Evolutionary conservation across 1,140 invertebrate genomes (phyloP), one percentile per base, ranked within the genome.

Genomic region (Brachionus calyciflorus): DNA sequence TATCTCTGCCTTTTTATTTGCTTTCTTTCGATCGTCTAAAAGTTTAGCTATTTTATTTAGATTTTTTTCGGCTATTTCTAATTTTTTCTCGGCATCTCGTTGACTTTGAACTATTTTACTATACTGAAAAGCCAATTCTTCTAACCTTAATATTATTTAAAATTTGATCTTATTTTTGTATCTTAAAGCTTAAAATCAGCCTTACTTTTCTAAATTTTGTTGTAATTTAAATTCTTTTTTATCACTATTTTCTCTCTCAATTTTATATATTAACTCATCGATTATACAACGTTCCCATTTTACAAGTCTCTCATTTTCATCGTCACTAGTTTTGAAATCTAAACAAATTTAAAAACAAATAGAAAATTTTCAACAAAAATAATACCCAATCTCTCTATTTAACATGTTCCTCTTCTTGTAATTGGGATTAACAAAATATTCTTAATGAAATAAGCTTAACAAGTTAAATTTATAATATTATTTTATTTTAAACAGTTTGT

Each of bases 271-370:
- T 24, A 65, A 26, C 48, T 73, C 69, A 19, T 73, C 69, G 9
- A 37, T 37, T 12, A 73, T 30, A 41, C 28, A 73, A 24, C 33
- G 49, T 55, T 73, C 69, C 69, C 69, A 73, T 73, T 73, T 73
- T 12, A 53, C 24, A 5, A 55, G 33, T 5, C 28, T 55, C 14
- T 73, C 26, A 9, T 73, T 41, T 33, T 73, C 28, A 14, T 37
- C 44, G 10, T 51, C 30, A 9, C 37, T 41, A 30, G 30, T 40
- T 5, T 40, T 49, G 3, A 40, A 26, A 41, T 73, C 69, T 73
- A 37, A 19, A 37, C 17, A 40, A 65, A 3, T 14, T 24, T 7
- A 40, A 24, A 21, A 21, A 2, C n/a, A n/a, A n/a, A n/a, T n/a
- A 40, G 19, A 49, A 49, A 49, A n/a, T 49, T 6, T n/a, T n/a